A percentile compares a stretch with the other conserved stretches of the same genome.
phyloP scores from a whole-genome alignment of 2,797 vertebrate genomes.

The Triplophysa bombifrons region DNA sequence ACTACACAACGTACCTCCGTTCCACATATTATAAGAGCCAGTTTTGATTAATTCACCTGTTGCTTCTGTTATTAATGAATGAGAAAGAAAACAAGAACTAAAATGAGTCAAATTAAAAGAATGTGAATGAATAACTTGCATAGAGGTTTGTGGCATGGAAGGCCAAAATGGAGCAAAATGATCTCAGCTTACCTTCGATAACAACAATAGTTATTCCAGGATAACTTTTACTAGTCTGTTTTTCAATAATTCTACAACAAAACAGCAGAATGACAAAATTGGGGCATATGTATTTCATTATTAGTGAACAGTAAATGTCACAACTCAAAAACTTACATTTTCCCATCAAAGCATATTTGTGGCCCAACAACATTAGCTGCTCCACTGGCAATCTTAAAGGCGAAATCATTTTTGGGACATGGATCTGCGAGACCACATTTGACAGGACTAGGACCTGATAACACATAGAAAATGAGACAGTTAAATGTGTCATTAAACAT shows the following conservation, averaged over 20 bases:
- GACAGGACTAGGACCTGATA: constrained; percentile 10
- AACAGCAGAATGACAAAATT: background rate
- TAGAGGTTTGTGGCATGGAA: background rate
- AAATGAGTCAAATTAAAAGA: background rate
- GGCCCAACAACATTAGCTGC: constrained; percentile 84
- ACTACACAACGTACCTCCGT: constrained; percentile 71
- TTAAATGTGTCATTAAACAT: background rate
- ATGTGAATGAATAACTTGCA: background rate
- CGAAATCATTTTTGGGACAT: constrained; percentile 82
- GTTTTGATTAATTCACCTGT: constrained; percentile 78
- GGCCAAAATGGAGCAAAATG: background rate
- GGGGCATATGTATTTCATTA: background rate
- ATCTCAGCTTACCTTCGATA: constrained; percentile 78
- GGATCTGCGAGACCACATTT: constrained; percentile 72
- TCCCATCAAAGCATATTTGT: constrained; percentile 86
- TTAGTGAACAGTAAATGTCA: background rate
- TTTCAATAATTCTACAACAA: constrained; percentile 82
- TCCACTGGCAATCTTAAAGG: constrained; percentile 87
- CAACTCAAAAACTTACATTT: constrained; percentile 73
- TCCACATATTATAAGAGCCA: constrained; percentile 82
- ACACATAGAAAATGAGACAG: background rate
- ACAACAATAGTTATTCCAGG: constrained; percentile 84
- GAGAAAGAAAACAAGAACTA: background rate
- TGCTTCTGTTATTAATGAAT: constrained; percentile 72
- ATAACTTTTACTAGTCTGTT: constrained; percentile 79